phyloP scores from a whole-genome alignment of 2,888 invertebrate genomes.

The Drosophila kambysellisi region DNA sequence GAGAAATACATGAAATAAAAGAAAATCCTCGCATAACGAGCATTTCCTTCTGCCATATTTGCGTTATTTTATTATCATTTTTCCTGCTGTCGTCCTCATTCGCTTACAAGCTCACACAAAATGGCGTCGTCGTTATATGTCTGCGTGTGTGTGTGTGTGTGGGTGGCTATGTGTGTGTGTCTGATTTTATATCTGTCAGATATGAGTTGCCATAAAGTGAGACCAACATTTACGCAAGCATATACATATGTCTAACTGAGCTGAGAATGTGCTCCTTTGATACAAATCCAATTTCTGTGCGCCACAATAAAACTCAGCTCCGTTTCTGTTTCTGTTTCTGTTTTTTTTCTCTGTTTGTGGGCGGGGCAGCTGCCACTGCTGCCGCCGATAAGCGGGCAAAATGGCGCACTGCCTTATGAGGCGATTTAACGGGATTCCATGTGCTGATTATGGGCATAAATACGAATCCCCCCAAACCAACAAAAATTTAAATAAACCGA shows the following conservation, averaged over 20 bases:
- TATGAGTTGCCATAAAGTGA: conserved; percentile 82
- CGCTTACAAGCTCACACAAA: conserved; percentile 41
- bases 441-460: conserved; percentile 79
- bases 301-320: conserved; percentile 70
- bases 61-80: conserved; percentile 83
- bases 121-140: conserved; percentile 39
- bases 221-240: conserved; percentile 33
- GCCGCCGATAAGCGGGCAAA: conserved; percentile 74
- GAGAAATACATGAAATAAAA: conserved; percentile 77
- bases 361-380: conserved; percentile 40
- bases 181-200: conserved; percentile 77
- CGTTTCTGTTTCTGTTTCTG: conserved; percentile 6
- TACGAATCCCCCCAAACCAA: conserved; percentile 51
- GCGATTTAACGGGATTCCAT: conserved; percentile 81
- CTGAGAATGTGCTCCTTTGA: conserved; percentile 40
- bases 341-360: conserved; percentile 28
- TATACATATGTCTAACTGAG: conserved; percentile 25
- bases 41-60: conserved; percentile 82
- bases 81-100: conserved; percentile 58
- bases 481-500: conserved; percentile 79
- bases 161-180: conserved; percentile 16
- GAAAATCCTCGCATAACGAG: conserved; percentile 78
- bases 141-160: conserved; percentile 11
- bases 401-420: conserved; percentile 80
- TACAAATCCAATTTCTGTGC: conserved; percentile 80